phyloP scores from a whole-genome alignment of 1,140 invertebrate species.

The Diachasmimorpha longicaudata region DNA sequence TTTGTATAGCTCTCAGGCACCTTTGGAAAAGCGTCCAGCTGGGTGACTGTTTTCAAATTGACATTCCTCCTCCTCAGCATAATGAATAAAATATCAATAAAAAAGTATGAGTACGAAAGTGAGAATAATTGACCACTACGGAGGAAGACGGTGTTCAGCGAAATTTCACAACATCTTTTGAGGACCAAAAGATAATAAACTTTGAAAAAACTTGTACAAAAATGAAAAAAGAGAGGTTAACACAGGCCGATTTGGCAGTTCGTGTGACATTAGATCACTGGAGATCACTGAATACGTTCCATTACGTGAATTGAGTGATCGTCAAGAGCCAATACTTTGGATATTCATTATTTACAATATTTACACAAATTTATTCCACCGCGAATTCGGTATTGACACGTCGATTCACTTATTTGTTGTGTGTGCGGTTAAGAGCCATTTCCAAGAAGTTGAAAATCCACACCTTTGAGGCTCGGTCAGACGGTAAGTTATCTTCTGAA shows the following conservation, averaged over 20 bases:
- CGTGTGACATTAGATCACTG: neutral
- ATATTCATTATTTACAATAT: constrained; percentile 1
- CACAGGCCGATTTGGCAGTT: neutral
- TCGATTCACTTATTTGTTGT: neutral
- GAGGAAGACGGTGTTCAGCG: neutral
- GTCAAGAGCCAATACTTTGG: neutral
- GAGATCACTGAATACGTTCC: neutral
- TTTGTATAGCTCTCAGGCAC: constrained; percentile 84
- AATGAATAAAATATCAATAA: constrained; percentile 6
- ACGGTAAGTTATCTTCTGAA: neutral
- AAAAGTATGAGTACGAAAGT: neutral
- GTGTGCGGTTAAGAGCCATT: neutral
- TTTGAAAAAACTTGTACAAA: neutral
- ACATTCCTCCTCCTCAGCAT: constrained; percentile 52
- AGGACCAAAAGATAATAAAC: neutral
- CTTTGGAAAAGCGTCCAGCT: constrained; percentile 91
- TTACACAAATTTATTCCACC: neutral
- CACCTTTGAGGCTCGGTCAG: neutral
- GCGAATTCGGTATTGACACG: neutral
- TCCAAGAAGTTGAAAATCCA: neutral
- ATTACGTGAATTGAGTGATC: neutral
- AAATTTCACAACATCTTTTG: neutral
- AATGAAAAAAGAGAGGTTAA: neutral
- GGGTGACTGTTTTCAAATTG: constrained; percentile 68
- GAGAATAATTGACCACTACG: neutral